Evolutionary conservation across 2,888 invertebrate genomes (phyloP).

Genomic region (Yponomeuta evonymella): DNA sequence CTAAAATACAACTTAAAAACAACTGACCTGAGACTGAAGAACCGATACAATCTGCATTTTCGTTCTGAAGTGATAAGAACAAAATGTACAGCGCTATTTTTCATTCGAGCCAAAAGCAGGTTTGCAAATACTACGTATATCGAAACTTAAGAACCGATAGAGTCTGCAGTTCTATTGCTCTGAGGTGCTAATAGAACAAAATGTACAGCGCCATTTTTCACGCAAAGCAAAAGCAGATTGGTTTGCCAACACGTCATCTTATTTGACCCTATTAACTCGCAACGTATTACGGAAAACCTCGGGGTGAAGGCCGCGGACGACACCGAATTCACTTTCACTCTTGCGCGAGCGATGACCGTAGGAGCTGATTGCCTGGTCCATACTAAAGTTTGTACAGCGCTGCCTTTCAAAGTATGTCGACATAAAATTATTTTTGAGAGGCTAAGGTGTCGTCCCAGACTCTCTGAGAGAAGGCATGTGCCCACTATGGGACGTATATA

Average conservation of each 20-base stretch:
- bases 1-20: too few species aligned
- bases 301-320: slow-evolving; percentile 10
- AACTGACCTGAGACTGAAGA: neutral
- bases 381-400: too few species aligned
- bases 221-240: neutral
- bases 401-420: too few species aligned
- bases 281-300: neutral
- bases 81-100: neutral
- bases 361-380: too few species aligned
- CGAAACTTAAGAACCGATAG: neutral
- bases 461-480: too few species aligned
- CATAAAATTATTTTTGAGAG: too few species aligned
- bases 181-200: neutral
- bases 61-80: neutral
- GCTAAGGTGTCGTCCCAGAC: too few species aligned
- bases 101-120: neutral
- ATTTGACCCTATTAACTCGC: neutral
- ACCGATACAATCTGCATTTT: neutral
- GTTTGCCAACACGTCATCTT: neutral
- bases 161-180: neutral
- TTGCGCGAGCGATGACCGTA: neutral
- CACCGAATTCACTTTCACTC: slow-evolving; percentile 8
- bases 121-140: neutral
- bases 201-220: neutral
- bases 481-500: too few species aligned